These are phyloP conservation scores for Pachycephus smyrnensis DNA, from an alignment of 2,888 invertebrate species.

Conservation along the genomic window DNA sequence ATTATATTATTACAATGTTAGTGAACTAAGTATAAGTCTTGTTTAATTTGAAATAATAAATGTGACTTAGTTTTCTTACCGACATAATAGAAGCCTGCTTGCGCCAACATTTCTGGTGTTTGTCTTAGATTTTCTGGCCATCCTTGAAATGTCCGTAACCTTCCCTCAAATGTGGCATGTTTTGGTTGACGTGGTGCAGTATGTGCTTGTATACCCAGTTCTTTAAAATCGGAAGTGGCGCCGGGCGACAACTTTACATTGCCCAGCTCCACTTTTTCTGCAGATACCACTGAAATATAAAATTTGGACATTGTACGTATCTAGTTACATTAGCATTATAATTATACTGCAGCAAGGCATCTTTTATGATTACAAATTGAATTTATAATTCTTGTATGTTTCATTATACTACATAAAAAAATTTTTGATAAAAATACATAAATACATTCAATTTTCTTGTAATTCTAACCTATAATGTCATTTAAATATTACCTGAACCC, in stretches of 20 bases:
- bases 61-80: slow-evolving; percentile 58
- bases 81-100: slow-evolving; percentile 90
- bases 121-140: slow-evolving; percentile 86
- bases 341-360: neutral
- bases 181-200: slow-evolving; percentile 75
- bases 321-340: slow-evolving; percentile 7
- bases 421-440: neutral
- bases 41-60: neutral
- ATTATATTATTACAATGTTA: neutral
- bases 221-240: slow-evolving; percentile 65
- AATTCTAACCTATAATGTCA: neutral
- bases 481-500: slow-evolving; percentile 45
- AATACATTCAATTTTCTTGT: neutral
- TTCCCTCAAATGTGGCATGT: slow-evolving; percentile 76
- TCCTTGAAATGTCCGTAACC: slow-evolving; percentile 77
- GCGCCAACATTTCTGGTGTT: slow-evolving; percentile 80
- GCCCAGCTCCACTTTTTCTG: slow-evolving; percentile 57
- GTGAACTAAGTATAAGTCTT: neutral
- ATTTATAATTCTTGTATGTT: slow-evolving; percentile 6
- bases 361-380: neutral
- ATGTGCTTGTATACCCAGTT: slow-evolving; percentile 73
- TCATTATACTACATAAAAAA: neutral
- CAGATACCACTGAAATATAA: slow-evolving; percentile 32
- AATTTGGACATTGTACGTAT: neutral
- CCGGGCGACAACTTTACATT: slow-evolving; percentile 62